These are phyloP conservation scores for Arctia plantaginis DNA, from an alignment of 2,888 invertebrate species.

Conservation along the genomic window DNA sequence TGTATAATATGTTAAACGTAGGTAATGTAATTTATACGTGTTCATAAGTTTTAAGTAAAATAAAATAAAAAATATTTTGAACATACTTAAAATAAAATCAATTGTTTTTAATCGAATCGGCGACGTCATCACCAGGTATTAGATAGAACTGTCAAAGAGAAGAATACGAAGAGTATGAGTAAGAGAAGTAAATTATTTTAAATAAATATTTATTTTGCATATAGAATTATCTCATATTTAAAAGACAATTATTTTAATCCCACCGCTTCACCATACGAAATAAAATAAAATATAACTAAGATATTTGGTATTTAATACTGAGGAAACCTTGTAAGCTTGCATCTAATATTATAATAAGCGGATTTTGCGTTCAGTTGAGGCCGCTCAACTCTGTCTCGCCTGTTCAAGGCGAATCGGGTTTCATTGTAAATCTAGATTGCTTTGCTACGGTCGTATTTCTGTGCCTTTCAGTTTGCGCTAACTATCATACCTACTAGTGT, in stretches of 20 bases:
- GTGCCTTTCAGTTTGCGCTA: constrained; percentile 50
- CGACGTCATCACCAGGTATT: too few relatives aligned
- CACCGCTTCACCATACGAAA: not conserved
- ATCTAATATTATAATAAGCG: constrained; percentile 73
- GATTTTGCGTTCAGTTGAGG: constrained; percentile 66
- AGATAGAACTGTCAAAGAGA: too few relatives aligned
- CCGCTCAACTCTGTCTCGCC: constrained; percentile 54
- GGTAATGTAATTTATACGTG: too few relatives aligned
- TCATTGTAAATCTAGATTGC: constrained; percentile 79
- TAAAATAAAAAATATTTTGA: too few relatives aligned
- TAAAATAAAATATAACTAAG: constrained; percentile 6
- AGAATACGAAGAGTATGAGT: too few relatives aligned
- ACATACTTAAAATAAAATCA: too few relatives aligned
- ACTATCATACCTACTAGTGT: constrained; percentile 38
- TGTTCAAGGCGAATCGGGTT: constrained; percentile 72
- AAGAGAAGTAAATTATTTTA: not conserved
- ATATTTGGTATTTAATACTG: constrained; percentile 31
- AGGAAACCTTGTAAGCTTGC: constrained; percentile 68
- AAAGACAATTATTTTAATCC: not conserved
- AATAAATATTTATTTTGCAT: not conserved
- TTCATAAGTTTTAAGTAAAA: too few relatives aligned
- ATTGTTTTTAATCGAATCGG: too few relatives aligned
- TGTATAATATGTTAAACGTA: too few relatives aligned
- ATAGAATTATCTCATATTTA: constrained; percentile 3
- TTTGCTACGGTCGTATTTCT: constrained; percentile 72